A percentile compares a stretch with the other conserved stretches of the same genome.
These are phyloP conservation scores for Bettongia penicillata DNA, from an alignment of 2,113 vertebrate genomes.

Conservation along the genomic window DNA sequence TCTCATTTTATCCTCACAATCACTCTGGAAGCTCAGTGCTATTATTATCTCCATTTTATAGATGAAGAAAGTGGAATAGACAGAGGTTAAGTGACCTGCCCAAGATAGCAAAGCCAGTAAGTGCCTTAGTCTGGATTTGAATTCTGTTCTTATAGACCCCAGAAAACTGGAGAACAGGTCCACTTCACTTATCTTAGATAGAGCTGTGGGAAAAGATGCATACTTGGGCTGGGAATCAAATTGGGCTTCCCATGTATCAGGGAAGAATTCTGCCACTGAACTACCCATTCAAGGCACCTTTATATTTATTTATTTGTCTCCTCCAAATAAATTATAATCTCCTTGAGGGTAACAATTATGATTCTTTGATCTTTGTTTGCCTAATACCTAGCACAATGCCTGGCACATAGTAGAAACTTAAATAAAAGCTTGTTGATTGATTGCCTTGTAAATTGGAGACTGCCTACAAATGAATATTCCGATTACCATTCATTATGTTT, in stretches of 20 bases:
- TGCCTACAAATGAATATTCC: constrained; percentile 12
- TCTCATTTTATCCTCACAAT: neutral
- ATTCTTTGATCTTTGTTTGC: neutral
- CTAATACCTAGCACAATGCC: neutral
- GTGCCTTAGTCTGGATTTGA: neutral
- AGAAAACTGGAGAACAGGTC: neutral
- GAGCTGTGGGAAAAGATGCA: neutral
- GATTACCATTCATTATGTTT: constrained; percentile 37
- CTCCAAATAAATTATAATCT: neutral
- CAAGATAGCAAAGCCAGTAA: neutral
- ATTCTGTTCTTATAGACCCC: neutral
- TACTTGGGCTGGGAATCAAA: neutral
- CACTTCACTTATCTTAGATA: neutral
- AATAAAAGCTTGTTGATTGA: neutral
- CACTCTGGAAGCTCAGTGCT: neutral
- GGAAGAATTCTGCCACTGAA: neutral
- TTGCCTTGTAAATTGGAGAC: neutral
- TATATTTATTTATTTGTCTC: neutral
- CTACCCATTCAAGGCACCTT: neutral
- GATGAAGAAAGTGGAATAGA: neutral
- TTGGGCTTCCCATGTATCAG: neutral
- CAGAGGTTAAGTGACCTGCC: neutral
- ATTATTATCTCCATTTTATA: neutral
- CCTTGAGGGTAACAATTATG: neutral
- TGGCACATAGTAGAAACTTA: neutral